phyloP scores from a whole-genome alignment of 2,888 invertebrate species.

The Dicycla oo region DNA sequence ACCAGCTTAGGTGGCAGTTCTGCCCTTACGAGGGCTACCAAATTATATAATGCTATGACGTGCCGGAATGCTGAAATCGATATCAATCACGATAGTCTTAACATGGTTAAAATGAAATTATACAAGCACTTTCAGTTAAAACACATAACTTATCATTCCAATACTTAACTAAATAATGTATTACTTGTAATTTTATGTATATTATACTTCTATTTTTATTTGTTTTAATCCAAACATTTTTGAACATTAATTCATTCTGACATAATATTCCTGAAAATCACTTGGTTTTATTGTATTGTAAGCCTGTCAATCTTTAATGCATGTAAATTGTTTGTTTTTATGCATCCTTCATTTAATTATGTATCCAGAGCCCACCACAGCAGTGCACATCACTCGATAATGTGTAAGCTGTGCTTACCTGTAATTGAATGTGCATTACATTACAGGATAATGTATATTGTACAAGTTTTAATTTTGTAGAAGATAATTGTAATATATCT shows the following conservation, averaged over 20 bases:
- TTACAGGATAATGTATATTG: not conserved
- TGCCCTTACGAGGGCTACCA: not conserved
- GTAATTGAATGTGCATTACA: not conserved
- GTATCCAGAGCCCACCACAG: not conserved
- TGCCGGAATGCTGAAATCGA: not conserved
- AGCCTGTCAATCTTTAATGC: not conserved
- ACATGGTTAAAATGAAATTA: not conserved
- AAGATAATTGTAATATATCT: not conserved
- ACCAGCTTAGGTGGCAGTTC: not conserved
- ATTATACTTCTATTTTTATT: too few relatives aligned
- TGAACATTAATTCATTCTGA: too few relatives aligned
- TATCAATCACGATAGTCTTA: not conserved
- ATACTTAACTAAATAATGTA: too few relatives aligned
- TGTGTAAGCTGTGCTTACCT: not conserved
- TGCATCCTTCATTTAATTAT: not conserved
- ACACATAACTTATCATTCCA: too few relatives aligned
- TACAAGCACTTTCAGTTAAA: not conserved
- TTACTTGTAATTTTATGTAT: too few relatives aligned
- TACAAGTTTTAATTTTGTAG: not conserved
- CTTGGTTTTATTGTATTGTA: not conserved
- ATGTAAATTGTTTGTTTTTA: not conserved
- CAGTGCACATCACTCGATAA: not conserved
- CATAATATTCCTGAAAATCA: not conserved
- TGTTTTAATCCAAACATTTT: too few relatives aligned
- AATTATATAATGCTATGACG: not conserved